Evolutionary conservation across 92 coral and sea anemone genomes (phyloP), one percentile per base, ranked within the genome.

Genomic region (Phymanthus crucifer): DNA sequence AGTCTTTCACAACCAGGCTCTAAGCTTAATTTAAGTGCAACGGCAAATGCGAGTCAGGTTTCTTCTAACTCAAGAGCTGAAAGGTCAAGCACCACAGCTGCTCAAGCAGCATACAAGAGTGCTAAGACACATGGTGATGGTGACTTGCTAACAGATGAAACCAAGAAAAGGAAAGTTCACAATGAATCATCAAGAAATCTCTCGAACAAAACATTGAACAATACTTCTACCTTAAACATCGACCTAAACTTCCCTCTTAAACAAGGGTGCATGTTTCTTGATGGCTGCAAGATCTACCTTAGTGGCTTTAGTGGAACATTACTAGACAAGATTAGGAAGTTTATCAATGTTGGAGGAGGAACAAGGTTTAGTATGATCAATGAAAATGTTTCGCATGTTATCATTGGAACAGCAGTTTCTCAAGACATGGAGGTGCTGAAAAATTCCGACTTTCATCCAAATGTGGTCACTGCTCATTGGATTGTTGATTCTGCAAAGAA

Each of bases 361-460:
- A 93, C 98, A 26, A 90, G 99, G 77, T 95, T 95, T 71, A 93
- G 93, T 48, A 92, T 94, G 88, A 84, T 95, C 86, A 95, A 93
- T 80, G 93, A 94, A 58, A 91, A 82, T 48, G 94, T 95, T 32
- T 90, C 99, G 23, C 99, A 95, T 83, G 92, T 95, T 86, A 82
- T 95, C 8, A 67, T 95, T 73, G 98, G 99, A 18, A 52, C 78
- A 40, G 83, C 67, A 75, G 75, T 89, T 26, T 47, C 78, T 0
- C 40, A 82, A 50, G 99, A 95, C 68, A 52, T 95, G 48, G 92
- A 95, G 19, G 34, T 82, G 71, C 77, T 95, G 32, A 45, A 67
- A 31, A 87, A 85, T 31, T 86, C 90, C 38, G 97, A 94, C 27
- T 88, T 93, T 52, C 90, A 91, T 34, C 95, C 90, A 12, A 78